Evolutionary conservation across 1,140 invertebrate species (phyloP).

Genomic region (Drosophila subpulchrella): DNA sequence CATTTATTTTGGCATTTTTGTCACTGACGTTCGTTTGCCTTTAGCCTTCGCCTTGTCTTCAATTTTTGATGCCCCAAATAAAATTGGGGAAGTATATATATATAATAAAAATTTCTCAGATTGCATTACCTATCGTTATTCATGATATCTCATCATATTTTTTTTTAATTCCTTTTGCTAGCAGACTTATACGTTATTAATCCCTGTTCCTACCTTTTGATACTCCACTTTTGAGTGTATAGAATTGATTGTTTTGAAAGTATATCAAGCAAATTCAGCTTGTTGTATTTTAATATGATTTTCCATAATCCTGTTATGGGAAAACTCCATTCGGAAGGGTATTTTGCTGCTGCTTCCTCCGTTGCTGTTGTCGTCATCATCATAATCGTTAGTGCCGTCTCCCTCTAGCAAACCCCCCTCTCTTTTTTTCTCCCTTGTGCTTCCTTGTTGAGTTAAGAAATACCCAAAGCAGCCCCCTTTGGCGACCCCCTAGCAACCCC

Average conservation of each 20-base stretch:
- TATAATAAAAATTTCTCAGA: no score
- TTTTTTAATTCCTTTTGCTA: no score
- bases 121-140: no score
- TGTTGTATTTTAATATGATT: constrained; percentile 16
- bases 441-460: constrained; percentile 39
- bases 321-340: constrained; percentile 11
- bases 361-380: constrained; percentile 67
- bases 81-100: neutral
- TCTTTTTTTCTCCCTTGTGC: neutral
- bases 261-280: constrained; percentile 14
- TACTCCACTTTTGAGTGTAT: neutral
- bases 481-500: no score
- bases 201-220: neutral
- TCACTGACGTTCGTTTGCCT: constrained; percentile 46
- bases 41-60: neutral
- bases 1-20: constrained; percentile 79
- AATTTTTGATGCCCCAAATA: no score
- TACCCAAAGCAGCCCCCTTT: constrained; percentile 22
- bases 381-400: constrained; percentile 71
- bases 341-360: constrained; percentile 10
- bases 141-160: no score
- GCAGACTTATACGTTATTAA: neutral
- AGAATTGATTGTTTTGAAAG: constrained; percentile 24
- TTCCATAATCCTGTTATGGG: constrained; percentile 6
- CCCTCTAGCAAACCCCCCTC: neutral